Base-by-base conservation (phyloP, 1,140 invertebrate species). In the Halesus radiatus region DNA sequence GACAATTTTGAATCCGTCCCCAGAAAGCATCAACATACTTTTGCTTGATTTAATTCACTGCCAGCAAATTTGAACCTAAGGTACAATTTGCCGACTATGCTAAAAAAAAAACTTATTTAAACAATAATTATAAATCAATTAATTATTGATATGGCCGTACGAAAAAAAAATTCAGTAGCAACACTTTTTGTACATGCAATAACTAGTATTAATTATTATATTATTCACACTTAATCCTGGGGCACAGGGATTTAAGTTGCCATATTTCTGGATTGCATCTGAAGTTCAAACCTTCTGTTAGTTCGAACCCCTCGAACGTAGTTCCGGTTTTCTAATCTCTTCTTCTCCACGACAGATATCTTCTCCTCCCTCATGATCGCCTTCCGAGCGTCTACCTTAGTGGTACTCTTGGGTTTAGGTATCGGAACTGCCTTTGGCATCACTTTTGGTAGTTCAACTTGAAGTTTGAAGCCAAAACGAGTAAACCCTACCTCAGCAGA, bases 281-380 rank as follows among this genome's bases (percentile, higher is more conserved):
- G 90, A 32, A 94, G 82, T 75, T 93, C 92, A 81, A 94, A 94
- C n/a, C 93, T 87, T 32, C 92, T 88, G 87, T 94, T 94, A 0
- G 90, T 91, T 15, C 93, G 87, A 0, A 94, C 92, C 3, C 92
- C 92, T 29, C 90, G 90, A 0, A 93, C 88, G 3, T 89, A 80
- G 3, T 86, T 88, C 73, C 91, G 86, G 45, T 85, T 89, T 50
- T 89, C 86, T 5, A 87, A 86, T 78, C 88, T 86, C 20, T 83
- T 84, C 70, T 86, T 88, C 1, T 87, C 86, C 0, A 86, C 85
- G 20, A 74, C 84, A 78, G 78, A 73, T 22, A 85, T 82, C 18
- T 86, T 85, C 53, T 89, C 87, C 68, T 88, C 87, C 32, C 87
- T 86, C 86, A 89, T 86, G 0, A 89, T 83, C 0, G 83, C 78